Percentiles rank a stretch among this genome's conserved stretches.
Evolutionary conservation across 2,113 vertebrate genomes (phyloP).

Genomic region (Malurus cyaneus): DNA sequence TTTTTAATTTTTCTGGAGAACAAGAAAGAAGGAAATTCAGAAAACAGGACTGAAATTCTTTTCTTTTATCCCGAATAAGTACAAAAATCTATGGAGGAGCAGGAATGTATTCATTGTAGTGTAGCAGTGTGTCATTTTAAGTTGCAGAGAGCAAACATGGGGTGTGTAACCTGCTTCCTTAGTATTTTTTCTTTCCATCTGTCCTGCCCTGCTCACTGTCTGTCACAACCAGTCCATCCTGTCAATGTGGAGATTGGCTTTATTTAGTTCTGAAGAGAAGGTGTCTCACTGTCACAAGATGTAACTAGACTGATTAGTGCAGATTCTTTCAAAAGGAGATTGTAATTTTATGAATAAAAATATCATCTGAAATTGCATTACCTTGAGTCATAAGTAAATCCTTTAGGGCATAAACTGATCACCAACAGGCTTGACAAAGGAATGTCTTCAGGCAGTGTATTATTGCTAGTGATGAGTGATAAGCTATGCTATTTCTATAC

Average conservation of each 20-base stretch:
- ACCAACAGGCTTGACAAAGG: constrained; percentile 48
- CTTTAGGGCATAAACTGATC: constrained; percentile 52
- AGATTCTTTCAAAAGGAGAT: constrained; percentile 12
- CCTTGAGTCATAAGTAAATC: constrained; percentile 13
- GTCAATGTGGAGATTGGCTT: background rate
- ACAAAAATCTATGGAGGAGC: background rate
- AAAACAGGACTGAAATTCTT: background rate
- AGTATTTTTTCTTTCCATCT: background rate
- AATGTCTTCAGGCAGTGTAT: constrained; percentile 47
- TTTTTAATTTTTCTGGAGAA: background rate
- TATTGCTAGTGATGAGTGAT: constrained; percentile 55
- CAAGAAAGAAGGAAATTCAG: background rate
- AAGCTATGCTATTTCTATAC: constrained; percentile 39
- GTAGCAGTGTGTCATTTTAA: background rate
- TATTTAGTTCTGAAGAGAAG: background rate
- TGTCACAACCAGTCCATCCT: background rate
- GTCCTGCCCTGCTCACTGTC: background rate
- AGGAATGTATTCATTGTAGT: background rate
- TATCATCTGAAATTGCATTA: constrained; percentile 16
- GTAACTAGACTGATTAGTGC: background rate
- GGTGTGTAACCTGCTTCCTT: background rate
- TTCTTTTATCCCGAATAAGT: background rate
- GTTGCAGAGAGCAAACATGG: background rate
- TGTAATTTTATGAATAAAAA: constrained; percentile 40
- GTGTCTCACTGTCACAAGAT: background rate